Conservation (phyloP, 2,797 vertebrate genomes). For the Mastacembelus armatus region DNA sequence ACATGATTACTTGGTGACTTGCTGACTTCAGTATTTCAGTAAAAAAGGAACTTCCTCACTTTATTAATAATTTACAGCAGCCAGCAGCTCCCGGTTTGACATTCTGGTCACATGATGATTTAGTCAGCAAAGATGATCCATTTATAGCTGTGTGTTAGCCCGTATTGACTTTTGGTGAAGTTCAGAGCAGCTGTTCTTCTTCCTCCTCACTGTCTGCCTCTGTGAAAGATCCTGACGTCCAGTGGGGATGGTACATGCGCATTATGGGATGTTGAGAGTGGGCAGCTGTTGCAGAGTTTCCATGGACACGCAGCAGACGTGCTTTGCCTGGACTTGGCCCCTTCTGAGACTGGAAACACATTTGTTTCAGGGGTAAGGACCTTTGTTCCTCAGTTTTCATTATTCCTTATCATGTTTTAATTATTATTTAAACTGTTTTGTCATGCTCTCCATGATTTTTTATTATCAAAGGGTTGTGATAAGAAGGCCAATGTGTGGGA, state of each 20-base stretch:
- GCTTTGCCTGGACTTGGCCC: slow-evolving; percentile 95
- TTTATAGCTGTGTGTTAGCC: slow-evolving; percentile 35
- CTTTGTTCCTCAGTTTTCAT: background rate
- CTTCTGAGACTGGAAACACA: slow-evolving; percentile 97
- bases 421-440: background rate
- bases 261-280: slow-evolving; percentile 98
- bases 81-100: slow-evolving; percentile 34
- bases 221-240: slow-evolving; percentile 92
- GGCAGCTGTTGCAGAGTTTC: slow-evolving; percentile 98
- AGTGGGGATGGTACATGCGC: slow-evolving; percentile 98
- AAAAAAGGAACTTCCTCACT: slow-evolving; percentile 11
- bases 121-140: slow-evolving; percentile 42
- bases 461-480: slow-evolving; percentile 91
- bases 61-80: slow-evolving; percentile 68
- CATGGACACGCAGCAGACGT: slow-evolving; percentile 99
- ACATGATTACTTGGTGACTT: too few species aligned
- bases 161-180: slow-evolving; percentile 23
- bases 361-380: slow-evolving; percentile 96
- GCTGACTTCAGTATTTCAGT: too few species aligned
- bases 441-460: slow-evolving; percentile 2
- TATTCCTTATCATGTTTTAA: background rate
- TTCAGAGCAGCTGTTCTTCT: slow-evolving; percentile 13
- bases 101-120: slow-evolving; percentile 54
- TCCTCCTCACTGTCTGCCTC: slow-evolving; percentile 15
- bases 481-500: slow-evolving; percentile 99